Percentiles rank a stretch among this genome's conserved stretches.
These are phyloP conservation scores for Sterna hirundo DNA, from an alignment of 2,113 vertebrate species.

Conservation along the genomic window DNA sequence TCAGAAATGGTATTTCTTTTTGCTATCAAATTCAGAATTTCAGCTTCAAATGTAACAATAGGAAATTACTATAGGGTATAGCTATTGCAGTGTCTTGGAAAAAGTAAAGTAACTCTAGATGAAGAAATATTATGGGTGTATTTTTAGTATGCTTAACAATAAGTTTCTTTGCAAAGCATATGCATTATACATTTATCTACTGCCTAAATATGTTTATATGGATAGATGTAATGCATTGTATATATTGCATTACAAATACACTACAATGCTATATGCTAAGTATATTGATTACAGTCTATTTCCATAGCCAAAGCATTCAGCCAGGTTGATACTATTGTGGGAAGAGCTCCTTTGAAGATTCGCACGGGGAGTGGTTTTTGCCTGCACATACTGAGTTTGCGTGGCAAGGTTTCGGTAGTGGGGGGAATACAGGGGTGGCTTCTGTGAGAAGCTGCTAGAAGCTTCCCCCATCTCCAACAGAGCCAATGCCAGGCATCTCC, in stretches of 20 bases:
- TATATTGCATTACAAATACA: neutral
- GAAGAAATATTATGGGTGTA: neutral
- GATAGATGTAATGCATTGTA: neutral
- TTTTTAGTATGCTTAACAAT: neutral
- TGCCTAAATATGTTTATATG: neutral
- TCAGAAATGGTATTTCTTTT: slow-evolving; percentile 2
- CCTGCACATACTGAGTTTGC: neutral
- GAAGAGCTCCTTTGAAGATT: neutral
- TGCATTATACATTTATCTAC: neutral
- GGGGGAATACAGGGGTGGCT: neutral
- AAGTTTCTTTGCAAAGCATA: neutral
- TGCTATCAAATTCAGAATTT: neutral
- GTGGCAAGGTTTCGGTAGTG: neutral
- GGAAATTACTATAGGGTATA: neutral
- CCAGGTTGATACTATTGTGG: neutral
- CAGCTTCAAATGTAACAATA: neutral
- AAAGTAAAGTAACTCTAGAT: slow-evolving; percentile 1
- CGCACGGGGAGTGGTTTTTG: neutral
- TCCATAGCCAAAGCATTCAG: neutral
- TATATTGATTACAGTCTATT: neutral
- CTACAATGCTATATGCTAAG: neutral
- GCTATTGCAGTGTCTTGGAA: neutral
- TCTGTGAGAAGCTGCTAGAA: neutral
- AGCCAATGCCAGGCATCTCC: neutral
- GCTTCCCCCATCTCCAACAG: neutral